A percentile compares a stretch with the other conserved stretches of the same genome.
These are phyloP conservation scores for Eudemis profundana DNA, from an alignment of 2,888 invertebrate species.

Conservation along the genomic window DNA sequence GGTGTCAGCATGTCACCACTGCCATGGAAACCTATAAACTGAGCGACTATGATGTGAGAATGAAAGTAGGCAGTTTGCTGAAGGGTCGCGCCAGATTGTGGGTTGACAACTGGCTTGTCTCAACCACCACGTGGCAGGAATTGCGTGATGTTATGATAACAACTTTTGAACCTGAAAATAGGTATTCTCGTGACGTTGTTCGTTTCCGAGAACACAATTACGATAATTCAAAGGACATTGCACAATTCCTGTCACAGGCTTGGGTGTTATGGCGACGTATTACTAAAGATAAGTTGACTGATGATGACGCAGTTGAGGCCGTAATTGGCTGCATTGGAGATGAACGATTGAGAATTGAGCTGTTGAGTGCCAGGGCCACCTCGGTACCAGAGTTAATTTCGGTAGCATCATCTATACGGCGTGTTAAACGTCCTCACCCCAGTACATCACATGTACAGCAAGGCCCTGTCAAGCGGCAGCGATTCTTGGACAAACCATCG, in stretches of 20 bases:
- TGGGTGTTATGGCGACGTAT: conserved; percentile 54
- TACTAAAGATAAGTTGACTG: conserved; percentile 49
- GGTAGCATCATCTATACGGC: conserved; percentile 50
- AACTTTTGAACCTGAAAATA: conserved; percentile 53
- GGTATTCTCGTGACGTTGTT: conserved; percentile 53
- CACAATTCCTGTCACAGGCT: conserved; percentile 52
- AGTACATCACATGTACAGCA: no score
- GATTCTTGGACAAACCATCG: conserved; percentile 33
- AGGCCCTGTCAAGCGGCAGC: not conserved
- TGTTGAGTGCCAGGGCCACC: conserved; percentile 49
- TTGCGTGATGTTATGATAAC: conserved; percentile 26
- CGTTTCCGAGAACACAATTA: conserved; percentile 52
- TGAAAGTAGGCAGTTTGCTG: conserved; percentile 9
- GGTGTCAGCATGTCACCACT: not conserved
- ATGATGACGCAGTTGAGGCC: conserved; percentile 51
- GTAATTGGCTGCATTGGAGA: conserved; percentile 53
- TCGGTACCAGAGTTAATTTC: conserved; percentile 52
- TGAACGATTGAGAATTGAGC: conserved; percentile 51
- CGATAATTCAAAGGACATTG: conserved; percentile 49
- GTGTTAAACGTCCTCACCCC: conserved; percentile 43
- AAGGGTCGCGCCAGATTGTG: conserved; percentile 9
- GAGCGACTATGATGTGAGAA: conserved; percentile 6
- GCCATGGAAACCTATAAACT: not conserved
- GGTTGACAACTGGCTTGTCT: conserved; percentile 8
- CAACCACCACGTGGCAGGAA: not conserved